Percentiles rank a stretch among this genome's conserved stretches.
phyloP scores from a whole-genome alignment of 2,888 invertebrate genomes.

The Buathra laborator region DNA sequence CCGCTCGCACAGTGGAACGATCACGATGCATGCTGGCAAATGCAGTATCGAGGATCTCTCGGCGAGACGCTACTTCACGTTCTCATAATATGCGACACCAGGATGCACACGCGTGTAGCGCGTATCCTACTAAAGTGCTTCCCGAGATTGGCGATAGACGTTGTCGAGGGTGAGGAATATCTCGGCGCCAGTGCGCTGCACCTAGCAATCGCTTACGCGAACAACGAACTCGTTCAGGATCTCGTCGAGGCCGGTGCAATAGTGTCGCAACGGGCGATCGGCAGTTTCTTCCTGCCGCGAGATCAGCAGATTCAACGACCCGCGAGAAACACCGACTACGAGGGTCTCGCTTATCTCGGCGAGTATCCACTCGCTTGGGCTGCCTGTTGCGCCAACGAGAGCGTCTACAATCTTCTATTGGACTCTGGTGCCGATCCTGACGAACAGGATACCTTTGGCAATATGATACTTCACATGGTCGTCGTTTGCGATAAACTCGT shows the following conservation, averaged over 20 bases:
- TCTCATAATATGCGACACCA: constrained; percentile 97
- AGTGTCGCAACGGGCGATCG: constrained; percentile 96
- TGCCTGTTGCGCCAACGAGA: constrained; percentile 98
- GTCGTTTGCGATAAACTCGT: constrained; percentile 99
- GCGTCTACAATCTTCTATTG: constrained; percentile 97
- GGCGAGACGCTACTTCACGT: constrained; percentile 98
- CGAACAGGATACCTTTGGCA: constrained; percentile 98
- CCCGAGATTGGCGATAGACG: constrained; percentile 94
- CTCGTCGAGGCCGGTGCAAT: constrained; percentile 96
- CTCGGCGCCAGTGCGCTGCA: constrained; percentile 97
- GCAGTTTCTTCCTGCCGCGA: constrained; percentile 97
- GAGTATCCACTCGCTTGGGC: constrained; percentile 99
- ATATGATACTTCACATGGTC: constrained; percentile 99
- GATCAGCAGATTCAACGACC: constrained; percentile 95
- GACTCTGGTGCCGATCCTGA: constrained; percentile 98
- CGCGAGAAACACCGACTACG: constrained; percentile 95
- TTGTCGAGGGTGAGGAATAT: constrained; percentile 99
- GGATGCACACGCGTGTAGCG: constrained; percentile 93
- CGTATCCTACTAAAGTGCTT: constrained; percentile 96
- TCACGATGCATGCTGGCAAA: constrained; percentile 98
- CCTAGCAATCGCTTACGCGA: constrained; percentile 98
- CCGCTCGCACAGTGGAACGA: constrained; percentile 95
- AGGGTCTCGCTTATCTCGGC: constrained; percentile 98
- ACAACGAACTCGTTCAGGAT: constrained; percentile 97
- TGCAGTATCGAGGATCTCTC: constrained; percentile 97